phyloP scores from a whole-genome alignment of 37 sponge, comb jelly and placozoan species.

The Tethya wilhelma region DNA sequence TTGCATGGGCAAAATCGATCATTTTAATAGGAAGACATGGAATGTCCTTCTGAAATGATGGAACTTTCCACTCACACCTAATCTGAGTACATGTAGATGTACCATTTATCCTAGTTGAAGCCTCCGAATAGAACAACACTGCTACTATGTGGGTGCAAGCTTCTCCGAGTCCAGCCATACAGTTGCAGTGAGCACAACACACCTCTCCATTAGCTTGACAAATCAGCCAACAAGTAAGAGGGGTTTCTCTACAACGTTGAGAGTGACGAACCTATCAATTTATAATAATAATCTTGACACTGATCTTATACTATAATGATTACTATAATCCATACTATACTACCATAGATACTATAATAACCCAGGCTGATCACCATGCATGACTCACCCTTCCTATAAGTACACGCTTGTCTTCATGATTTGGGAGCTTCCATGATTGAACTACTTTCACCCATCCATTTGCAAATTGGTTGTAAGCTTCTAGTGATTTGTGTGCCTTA shows the following conservation, averaged over 20 bases:
- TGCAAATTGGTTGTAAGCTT: too few species aligned
- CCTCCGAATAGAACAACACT: slow-evolving; percentile 61
- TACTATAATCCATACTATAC: too few species aligned
- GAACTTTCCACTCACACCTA: slow-evolving; percentile 63
- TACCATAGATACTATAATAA: too few species aligned
- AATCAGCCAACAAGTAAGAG: slow-evolving; percentile 54
- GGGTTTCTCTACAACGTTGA: slow-evolving; percentile 47
- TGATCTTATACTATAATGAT: not conserved
- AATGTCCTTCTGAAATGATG: slow-evolving; percentile 32
- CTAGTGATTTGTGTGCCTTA: too few species aligned
- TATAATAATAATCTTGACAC: not conserved
- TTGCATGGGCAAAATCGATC: slow-evolving; percentile 46
- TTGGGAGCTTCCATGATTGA: too few species aligned
- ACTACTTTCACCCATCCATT: too few species aligned
- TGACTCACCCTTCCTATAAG: too few species aligned
- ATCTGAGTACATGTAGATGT: slow-evolving; percentile 58
- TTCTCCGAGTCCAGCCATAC: slow-evolving; percentile 81
- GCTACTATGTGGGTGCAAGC: slow-evolving; percentile 71
- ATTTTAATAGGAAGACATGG: slow-evolving; percentile 35
- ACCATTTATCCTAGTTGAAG: slow-evolving; percentile 39
- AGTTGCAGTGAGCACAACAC: slow-evolving; percentile 71
- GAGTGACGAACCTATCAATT: slow-evolving; percentile 45
- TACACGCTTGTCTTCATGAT: too few species aligned
- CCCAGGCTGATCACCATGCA: too few species aligned
- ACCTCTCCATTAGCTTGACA: slow-evolving; percentile 45